Conservation (phyloP, 2,888 invertebrate species). For the Tenthredo livida region DNA sequence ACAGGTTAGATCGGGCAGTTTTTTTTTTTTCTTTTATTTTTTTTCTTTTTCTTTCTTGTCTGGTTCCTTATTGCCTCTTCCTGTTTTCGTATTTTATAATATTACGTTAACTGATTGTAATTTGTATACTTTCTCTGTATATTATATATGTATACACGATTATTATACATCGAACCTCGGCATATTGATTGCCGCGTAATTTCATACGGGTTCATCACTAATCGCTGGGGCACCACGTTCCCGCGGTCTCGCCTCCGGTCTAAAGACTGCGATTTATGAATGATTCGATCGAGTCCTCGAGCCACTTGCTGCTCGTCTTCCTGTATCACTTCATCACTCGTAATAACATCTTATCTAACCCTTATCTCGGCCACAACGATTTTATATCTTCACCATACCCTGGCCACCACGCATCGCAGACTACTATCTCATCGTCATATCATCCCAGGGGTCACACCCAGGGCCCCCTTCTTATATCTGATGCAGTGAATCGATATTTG, state of each 20-base stretch:
- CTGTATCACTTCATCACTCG: slow-evolving; percentile 64
- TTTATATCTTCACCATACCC: slow-evolving; percentile 33
- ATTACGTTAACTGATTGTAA: not conserved
- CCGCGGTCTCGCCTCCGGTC: slow-evolving; percentile 48
- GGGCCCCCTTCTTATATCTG: not conserved
- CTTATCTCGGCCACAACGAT: slow-evolving; percentile 61
- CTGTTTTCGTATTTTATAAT: slow-evolving; percentile 30
- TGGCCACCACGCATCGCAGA: not conserved
- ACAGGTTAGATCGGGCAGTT: slow-evolving; percentile 28
- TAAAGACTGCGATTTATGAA: slow-evolving; percentile 61
- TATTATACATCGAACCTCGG: slow-evolving; percentile 6
- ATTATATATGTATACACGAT: not conserved
- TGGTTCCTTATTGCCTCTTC: slow-evolving; percentile 10
- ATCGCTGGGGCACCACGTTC: slow-evolving; percentile 50
- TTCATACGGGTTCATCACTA: slow-evolving; percentile 30
- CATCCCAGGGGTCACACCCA: slow-evolving; percentile 42
- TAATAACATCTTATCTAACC: slow-evolving; percentile 67
- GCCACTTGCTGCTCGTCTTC: slow-evolving; percentile 51
- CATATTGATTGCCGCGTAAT: slow-evolving; percentile 11
- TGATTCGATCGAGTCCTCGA: slow-evolving; percentile 55
- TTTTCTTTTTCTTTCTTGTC: not conserved
- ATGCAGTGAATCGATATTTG: slow-evolving; percentile 42
- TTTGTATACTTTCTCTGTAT: not conserved
- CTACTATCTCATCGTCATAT: slow-evolving; percentile 30
- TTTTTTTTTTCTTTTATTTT: not conserved